Conservation (phyloP, 1,140 invertebrate genomes). For the Heliothis subflexa region DNA sequence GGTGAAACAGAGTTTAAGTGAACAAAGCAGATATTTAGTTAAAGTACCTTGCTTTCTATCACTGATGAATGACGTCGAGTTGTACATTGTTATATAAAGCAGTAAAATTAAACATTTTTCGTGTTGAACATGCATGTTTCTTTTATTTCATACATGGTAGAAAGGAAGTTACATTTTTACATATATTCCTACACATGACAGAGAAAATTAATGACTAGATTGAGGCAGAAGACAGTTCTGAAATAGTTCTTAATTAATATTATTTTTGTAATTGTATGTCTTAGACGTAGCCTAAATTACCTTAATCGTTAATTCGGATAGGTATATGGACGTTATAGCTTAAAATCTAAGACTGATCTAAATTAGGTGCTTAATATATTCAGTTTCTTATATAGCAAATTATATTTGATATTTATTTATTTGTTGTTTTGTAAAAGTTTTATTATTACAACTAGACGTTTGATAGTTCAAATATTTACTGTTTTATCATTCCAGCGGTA, state of each 20-base stretch:
- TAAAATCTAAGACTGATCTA: constrained; percentile 66
- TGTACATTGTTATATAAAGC: constrained; percentile 20
- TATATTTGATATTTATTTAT: constrained; percentile 23
- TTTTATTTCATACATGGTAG: constrained; percentile 39
- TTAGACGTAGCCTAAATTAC: constrained; percentile 38
- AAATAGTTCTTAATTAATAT: constrained; percentile 19
- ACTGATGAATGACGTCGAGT: constrained; percentile 16
- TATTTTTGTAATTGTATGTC: constrained; percentile 28
- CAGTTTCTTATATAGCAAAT: constrained; percentile 38
- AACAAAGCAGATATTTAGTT: not conserved
- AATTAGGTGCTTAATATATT: constrained; percentile 63
- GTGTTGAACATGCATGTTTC: constrained; percentile 33
- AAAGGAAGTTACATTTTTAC: constrained; percentile 35
- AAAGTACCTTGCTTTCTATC: constrained; percentile 43
- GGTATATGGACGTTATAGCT: constrained; percentile 38
- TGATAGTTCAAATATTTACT: constrained; percentile 24
- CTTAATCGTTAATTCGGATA: constrained; percentile 22
- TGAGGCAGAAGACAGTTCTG: not conserved
- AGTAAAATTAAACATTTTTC: constrained; percentile 40
- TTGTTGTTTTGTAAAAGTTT: constrained; percentile 37
- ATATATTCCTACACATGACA: constrained; percentile 1
- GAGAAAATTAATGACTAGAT: not conserved
- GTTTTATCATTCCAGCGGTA: constrained; percentile 52
- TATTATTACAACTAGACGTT: constrained; percentile 1
- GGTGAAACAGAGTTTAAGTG: not conserved